Conservation (phyloP, 2,888 invertebrate species). For the Clunio marinus region DNA sequence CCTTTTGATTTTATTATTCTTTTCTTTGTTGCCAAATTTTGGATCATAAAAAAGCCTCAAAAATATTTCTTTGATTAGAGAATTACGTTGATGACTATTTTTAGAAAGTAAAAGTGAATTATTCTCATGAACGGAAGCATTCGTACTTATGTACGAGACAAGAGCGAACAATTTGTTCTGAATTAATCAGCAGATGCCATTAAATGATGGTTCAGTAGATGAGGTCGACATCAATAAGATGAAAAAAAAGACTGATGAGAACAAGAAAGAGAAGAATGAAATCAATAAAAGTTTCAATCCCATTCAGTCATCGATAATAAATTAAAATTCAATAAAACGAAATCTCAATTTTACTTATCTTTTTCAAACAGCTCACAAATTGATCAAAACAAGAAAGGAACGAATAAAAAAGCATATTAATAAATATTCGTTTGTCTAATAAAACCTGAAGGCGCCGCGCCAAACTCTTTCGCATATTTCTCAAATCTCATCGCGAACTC, state of each 20-base stretch:
- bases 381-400: not conserved
- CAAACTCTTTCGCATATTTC: not conserved
- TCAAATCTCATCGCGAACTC: too few relatives aligned
- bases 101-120: constrained; percentile 25
- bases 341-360: not conserved
- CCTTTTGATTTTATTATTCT: not conserved
- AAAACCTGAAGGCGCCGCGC: constrained; percentile 12
- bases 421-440: not conserved
- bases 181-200: not conserved
- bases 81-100: not conserved
- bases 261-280: too few relatives aligned
- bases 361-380: not conserved
- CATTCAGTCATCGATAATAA: not conserved
- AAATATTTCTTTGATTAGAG: not conserved
- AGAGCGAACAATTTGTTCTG: not conserved
- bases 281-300: too few relatives aligned
- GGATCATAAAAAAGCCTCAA: too few relatives aligned
- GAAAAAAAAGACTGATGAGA: too few relatives aligned
- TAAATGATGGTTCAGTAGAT: not conserved
- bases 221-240: not conserved
- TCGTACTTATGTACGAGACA: not conserved
- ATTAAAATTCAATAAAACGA: constrained; percentile 11
- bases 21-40: not conserved
- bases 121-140: not conserved
- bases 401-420: too few relatives aligned